Evolutionary conservation across 2,888 invertebrate species (phyloP), one percentile per base, ranked within the genome.

Genomic region (Drosophila mimica): DNA sequence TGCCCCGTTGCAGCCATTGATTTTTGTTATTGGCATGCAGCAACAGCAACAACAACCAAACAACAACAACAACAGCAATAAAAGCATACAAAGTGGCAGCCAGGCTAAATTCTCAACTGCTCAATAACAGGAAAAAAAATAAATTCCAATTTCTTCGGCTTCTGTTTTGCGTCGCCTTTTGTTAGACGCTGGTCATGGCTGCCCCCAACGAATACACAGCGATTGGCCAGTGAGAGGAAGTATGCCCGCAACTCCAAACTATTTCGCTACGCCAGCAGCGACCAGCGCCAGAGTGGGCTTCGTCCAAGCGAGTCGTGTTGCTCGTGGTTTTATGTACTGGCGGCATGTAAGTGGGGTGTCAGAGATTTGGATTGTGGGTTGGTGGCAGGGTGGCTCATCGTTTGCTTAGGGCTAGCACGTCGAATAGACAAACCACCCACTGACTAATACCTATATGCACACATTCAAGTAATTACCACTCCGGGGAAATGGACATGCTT

Each of bases 311-410:
- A 83, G 89, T 68, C 82, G 85, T 48, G 88, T 90, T 71, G 83
- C 90, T 15, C 77, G 90, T 31, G 90, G 87, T 40, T 87, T 83
- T 65, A 90, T 87, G 87, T 86, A 88, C 70, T 87, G 87, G 87
- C 89, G 89, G 69, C 87, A 90, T 66, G 87, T 87, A 88, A 90
- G 87, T 90, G 77, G 71, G 52, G 17, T 25, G 28, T 2, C 77
- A 72, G 69, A 66, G 89, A 83, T 81, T 83, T 72, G 52, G 53
- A 31, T 20, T 54, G 25, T 17, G 30, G 6, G 36, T 20, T 30
- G 49, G 61, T 36, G 40, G 54, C 43, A 33, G 49, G 53, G 51
- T 59, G 76, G 46, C 61, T 62, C 54, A 57, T 70, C 60, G 61
- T 31, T 57, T 48, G 68, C 53, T 34, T 64, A 56, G 57, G 40